Base-by-base conservation (phyloP, 2,797 vertebrate genomes). In the Enteromius anoplus region DNA sequence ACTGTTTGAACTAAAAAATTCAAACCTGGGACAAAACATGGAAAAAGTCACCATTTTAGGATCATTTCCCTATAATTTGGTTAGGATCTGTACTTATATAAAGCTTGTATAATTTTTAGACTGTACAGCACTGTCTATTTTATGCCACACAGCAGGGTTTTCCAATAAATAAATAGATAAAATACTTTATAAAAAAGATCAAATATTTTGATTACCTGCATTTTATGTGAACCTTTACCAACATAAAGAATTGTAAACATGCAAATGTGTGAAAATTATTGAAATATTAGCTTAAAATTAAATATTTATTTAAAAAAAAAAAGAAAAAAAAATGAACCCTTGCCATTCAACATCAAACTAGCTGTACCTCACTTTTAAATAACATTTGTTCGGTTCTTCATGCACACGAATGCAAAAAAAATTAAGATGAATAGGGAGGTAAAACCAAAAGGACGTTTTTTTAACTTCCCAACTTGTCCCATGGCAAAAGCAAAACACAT, bases 401-500 rank as follows among this genome's bases (percentile, higher is more conserved):
- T 29, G 8, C 34, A 69, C 12, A 29, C 21, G 40, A 40, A n/a
- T 42, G 9, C 8, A 55, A 69, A 2, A 42, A 69, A 55, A 29
- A n/a, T n/a, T n/a, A n/a, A n/a, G 8, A 51, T 51, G 19, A 51
- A 49, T 15, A 51, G n/a, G 29, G 19, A 78, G 1, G 37, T 12
- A 14, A 47, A 47, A 64, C 23, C 5, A 78, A 66, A 49, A 51
- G 19, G 2, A 40, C 21, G 32, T 8, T 5, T 55, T 79, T 58
- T 34, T 66, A 21, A 51, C 9, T 15, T 66, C 29, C 62, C 51
- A 9, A 49, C 42, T 15, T 60, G 21, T 34, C 32, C 14, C 15
- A 66, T 21, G 53, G 51, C 53, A n/a, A 68, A 23, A 75, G 26
- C 26, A 45, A 75, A 60, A 51, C n/a, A 47, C 70, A 84, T 7